phyloP scores from a whole-genome alignment of 2,888 invertebrate genomes.

The Sycophila texana region DNA sequence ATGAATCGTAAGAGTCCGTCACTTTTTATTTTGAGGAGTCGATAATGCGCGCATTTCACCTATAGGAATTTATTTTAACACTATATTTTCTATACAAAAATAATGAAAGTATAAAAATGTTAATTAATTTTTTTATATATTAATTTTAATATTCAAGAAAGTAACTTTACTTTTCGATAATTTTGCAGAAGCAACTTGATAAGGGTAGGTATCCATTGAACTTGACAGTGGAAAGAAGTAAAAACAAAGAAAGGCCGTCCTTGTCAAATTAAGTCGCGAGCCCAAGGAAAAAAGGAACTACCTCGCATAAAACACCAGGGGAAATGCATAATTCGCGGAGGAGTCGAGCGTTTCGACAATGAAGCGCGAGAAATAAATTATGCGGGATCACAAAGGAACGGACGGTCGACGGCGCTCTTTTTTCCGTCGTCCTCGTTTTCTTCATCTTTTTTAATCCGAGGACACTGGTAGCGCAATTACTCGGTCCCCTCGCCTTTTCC shows the following conservation, averaged over 20 bases:
- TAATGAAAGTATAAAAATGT: no score
- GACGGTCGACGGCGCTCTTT: slow-evolving; percentile 27
- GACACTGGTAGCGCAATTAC: slow-evolving; percentile 74
- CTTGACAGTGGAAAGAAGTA: slow-evolving; percentile 22
- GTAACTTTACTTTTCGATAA: no score
- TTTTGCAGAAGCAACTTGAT: no score
- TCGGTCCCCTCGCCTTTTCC: slow-evolving; percentile 60
- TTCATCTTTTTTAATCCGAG: slow-evolving; percentile 72
- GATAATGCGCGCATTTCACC: background rate
- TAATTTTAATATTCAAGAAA: no score
- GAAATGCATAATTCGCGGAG: slow-evolving; percentile 70
- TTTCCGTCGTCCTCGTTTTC: background rate
- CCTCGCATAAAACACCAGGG: slow-evolving; percentile 52
- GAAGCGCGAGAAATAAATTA: slow-evolving; percentile 74
- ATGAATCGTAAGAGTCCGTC: slow-evolving; percentile 50
- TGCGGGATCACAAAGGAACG: slow-evolving; percentile 74
- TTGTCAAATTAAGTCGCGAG: slow-evolving; percentile 44
- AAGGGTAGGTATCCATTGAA: background rate
- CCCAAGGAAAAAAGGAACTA: slow-evolving; percentile 15
- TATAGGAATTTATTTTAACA: background rate
- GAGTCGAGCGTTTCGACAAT: slow-evolving; percentile 65
- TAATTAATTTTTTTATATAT: no score
- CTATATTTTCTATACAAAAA: no score
- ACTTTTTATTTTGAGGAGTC: slow-evolving; percentile 49
- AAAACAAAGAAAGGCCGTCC: slow-evolving; percentile 39